Evolutionary conservation across 2,797 vertebrate species (phyloP).

Genomic region (Loris lydekkerianus): DNA sequence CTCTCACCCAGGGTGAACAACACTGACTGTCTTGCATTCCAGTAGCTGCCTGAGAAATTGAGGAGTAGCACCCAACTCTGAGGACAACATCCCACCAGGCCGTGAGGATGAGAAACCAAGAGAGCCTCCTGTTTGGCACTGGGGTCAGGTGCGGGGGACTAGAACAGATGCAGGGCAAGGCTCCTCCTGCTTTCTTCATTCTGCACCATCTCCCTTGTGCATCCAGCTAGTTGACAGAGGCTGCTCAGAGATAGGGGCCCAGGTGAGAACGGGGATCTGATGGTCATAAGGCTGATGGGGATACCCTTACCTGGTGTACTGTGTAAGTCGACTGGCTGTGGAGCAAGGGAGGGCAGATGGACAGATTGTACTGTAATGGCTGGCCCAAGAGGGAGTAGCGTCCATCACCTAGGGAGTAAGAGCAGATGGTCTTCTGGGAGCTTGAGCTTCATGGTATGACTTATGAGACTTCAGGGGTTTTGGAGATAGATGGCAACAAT

Average conservation of each 20-base stretch:
- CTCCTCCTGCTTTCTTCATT: background rate
- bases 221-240: background rate
- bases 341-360: slow-evolving; percentile 95
- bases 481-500: slow-evolving; percentile 11
- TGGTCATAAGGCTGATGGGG: background rate
- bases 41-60: slow-evolving; percentile 11
- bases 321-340: slow-evolving; percentile 95
- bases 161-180: background rate
- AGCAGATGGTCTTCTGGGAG: background rate
- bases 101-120: slow-evolving; percentile 38
- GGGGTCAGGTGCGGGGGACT: background rate
- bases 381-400: slow-evolving; percentile 97
- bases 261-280: background rate
- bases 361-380: slow-evolving; percentile 97
- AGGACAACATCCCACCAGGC: background rate
- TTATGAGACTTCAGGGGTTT: background rate
- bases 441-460: background rate
- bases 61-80: background rate
- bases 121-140: background rate
- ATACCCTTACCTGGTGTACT: slow-evolving; percentile 94
- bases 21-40: background rate
- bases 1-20: background rate
- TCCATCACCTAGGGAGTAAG: slow-evolving; percentile 91
- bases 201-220: background rate
- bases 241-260: background rate